A percentile compares a stretch with the other conserved stretches of the same genome.
Evolutionary conservation across 2,797 vertebrate species (phyloP).

Genomic region (Mormyrus hasselquistii): DNA sequence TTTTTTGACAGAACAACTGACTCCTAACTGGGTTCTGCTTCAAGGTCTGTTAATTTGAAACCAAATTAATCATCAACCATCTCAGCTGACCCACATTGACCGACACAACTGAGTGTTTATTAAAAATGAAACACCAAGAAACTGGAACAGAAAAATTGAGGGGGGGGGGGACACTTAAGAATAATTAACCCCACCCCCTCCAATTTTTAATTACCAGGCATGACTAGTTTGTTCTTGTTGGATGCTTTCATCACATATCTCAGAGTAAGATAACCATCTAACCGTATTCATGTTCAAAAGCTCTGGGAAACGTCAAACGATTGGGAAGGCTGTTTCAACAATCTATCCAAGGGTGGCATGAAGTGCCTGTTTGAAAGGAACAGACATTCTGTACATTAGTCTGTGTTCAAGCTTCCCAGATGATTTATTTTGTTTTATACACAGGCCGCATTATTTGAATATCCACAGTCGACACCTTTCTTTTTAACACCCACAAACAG

Average conservation of each 20-base stretch:
- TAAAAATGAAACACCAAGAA: neutral
- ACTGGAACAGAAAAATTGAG: neutral
- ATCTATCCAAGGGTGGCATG: neutral
- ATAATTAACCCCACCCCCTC: neutral
- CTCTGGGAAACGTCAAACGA: neutral
- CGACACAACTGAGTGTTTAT: neutral
- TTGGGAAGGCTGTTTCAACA: neutral
- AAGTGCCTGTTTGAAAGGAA: neutral
- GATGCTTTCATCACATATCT: neutral
- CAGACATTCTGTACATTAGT: neutral
- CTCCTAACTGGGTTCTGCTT: neutral
- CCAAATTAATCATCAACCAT: conserved; percentile 4
- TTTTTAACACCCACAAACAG: neutral
- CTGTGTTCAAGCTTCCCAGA: neutral
- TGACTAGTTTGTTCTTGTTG: neutral
- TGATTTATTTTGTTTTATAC: neutral
- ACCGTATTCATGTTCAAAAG: neutral
- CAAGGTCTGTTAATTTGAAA: neutral
- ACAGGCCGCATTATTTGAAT: neutral
- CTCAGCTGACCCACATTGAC: neutral
- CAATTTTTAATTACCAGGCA: neutral
- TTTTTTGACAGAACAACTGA: neutral
- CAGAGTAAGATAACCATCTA: neutral
- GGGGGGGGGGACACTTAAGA: neutral
- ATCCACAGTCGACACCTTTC: conserved; percentile 12